Conservation (phyloP, 2,113 vertebrate genomes). For the Caloenas nicobarica region DNA sequence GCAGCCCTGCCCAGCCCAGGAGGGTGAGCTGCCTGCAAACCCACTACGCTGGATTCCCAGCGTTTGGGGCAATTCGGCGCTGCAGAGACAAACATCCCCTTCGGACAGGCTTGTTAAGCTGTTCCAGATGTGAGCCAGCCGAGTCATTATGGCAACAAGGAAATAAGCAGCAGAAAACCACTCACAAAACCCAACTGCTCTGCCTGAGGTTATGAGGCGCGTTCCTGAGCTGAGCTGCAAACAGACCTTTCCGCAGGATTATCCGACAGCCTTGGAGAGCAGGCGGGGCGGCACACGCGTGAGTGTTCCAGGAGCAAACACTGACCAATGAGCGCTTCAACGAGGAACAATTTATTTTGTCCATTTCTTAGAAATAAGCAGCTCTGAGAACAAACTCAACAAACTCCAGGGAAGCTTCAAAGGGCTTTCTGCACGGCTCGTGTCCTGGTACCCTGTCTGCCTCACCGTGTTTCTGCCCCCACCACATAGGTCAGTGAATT, state of each 20-base stretch:
- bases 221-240: neutral
- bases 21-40: neutral
- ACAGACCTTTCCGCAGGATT: neutral
- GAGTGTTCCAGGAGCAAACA: fast-evolving
- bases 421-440: neutral
- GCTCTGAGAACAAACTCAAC: neutral
- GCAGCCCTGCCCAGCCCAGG: neutral
- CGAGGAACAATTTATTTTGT: neutral
- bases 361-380: neutral
- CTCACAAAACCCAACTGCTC: fast-evolving
- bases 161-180: neutral
- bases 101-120: neutral
- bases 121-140: neutral
- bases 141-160: neutral
- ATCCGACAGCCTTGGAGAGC: neutral
- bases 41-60: neutral
- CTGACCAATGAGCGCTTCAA: neutral
- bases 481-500: neutral
- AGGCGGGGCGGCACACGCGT: neutral
- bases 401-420: neutral
- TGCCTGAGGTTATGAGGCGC: neutral
- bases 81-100: neutral
- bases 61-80: fast-evolving
- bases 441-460: neutral
- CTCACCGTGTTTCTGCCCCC: neutral